These are phyloP conservation scores for Phragmatobia fuliginosa DNA, from an alignment of 2,888 invertebrate genomes.

Conservation along the genomic window DNA sequence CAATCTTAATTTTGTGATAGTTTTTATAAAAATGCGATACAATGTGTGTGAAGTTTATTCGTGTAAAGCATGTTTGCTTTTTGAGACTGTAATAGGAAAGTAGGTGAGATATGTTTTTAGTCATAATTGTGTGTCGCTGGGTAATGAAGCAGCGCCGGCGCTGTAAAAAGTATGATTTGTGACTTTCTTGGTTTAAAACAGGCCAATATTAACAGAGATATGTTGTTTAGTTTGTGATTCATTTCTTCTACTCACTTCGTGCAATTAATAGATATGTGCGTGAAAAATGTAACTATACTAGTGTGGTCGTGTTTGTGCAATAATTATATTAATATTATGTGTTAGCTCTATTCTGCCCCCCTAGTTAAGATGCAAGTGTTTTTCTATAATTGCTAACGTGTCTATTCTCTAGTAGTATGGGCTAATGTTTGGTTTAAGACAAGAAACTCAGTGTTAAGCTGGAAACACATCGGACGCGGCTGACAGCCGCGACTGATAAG, in stretches of 20 bases:
- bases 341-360: neutral
- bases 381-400: too few species aligned
- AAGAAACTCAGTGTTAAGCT: too few species aligned
- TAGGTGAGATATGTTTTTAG: neutral
- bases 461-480: too few species aligned
- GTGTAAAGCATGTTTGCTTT: neutral
- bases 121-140: neutral
- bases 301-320: too few species aligned
- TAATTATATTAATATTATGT: too few species aligned
- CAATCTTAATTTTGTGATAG: conserved; percentile 19
- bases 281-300: too few species aligned
- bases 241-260: too few species aligned
- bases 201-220: neutral
- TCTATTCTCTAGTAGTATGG: too few species aligned
- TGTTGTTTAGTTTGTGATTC: neutral
- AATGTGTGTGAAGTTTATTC: neutral
- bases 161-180: neutral
- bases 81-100: neutral
- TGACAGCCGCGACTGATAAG: too few species aligned
- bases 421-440: too few species aligned
- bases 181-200: neutral
- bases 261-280: too few species aligned
- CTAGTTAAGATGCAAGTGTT: too few species aligned
- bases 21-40: conserved; percentile 10
- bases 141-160: neutral